Evolutionary conservation across 2,888 invertebrate species (phyloP).

Genomic region (Mellilla xanthometata): DNA sequence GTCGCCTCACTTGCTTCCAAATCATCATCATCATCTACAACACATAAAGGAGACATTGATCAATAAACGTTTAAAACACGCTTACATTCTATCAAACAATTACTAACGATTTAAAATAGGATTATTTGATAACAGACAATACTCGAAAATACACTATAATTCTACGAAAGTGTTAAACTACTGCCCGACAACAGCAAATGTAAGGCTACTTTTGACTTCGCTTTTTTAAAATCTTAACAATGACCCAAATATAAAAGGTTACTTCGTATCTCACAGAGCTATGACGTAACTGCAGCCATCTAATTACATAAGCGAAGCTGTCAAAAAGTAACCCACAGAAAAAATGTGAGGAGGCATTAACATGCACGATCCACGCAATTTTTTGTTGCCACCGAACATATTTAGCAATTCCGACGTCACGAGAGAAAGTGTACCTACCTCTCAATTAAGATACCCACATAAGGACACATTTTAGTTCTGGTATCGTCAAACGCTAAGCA

Average conservation of each 20-base stretch:
- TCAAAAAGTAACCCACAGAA: slow-evolving; percentile 11
- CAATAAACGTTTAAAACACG: no score
- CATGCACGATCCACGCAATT: slow-evolving; percentile 7
- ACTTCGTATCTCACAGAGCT: not conserved
- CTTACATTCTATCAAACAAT: no score
- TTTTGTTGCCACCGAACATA: slow-evolving; percentile 15
- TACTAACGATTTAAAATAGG: no score
- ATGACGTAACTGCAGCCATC: slow-evolving; percentile 6
- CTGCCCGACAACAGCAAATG: not conserved
- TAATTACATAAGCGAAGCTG: slow-evolving; percentile 14
- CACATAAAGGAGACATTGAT: no score
- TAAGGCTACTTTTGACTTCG: no score
- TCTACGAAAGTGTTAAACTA: no score
- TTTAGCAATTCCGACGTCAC: slow-evolving; percentile 26
- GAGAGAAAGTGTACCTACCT: slow-evolving; percentile 25
- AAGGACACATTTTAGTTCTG: slow-evolving; percentile 16
- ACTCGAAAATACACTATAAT: no score
- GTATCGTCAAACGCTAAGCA: slow-evolving; percentile 6
- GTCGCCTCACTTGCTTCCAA: no score
- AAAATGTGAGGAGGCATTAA: slow-evolving; percentile 15
- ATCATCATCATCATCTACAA: no score
- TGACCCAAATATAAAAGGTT: slow-evolving; percentile 12
- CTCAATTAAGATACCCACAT: slow-evolving; percentile 12
- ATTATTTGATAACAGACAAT: no score
- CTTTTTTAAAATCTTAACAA: slow-evolving; percentile 9